These are phyloP conservation scores for Nomada hirtipes DNA, from an alignment of 2,888 invertebrate genomes.

Conservation along the genomic window DNA sequence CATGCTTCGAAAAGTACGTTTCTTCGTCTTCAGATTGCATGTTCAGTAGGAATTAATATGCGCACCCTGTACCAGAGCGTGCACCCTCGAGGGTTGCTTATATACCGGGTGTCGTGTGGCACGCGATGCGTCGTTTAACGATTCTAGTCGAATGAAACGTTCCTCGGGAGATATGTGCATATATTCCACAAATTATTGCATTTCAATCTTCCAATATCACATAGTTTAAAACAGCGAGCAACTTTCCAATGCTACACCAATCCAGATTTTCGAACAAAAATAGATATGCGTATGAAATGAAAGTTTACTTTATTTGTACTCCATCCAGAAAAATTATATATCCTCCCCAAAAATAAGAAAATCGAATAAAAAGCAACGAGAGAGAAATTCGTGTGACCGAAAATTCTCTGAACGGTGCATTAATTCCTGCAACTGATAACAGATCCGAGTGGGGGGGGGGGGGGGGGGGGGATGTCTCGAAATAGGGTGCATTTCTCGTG, in stretches of 20 bases:
- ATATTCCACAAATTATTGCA: background rate
- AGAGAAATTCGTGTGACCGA: too few species aligned
- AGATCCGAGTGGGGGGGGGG: background rate
- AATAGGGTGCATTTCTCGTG: background rate
- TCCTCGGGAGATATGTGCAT: slow-evolving; percentile 12
- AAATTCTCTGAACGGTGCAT: too few species aligned
- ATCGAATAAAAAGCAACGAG: too few species aligned
- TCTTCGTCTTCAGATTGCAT: slow-evolving; percentile 34
- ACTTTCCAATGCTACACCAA: background rate
- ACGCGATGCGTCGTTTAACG: slow-evolving; percentile 62
- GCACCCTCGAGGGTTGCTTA: background rate
- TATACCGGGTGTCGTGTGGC: slow-evolving; percentile 58
- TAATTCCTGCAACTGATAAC: background rate
- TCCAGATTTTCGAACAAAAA: too few species aligned
- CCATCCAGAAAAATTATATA: too few species aligned
- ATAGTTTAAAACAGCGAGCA: too few species aligned
- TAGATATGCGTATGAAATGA: too few species aligned
- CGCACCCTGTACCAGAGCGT: slow-evolving; percentile 7
- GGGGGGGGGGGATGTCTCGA: background rate
- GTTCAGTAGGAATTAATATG: slow-evolving; percentile 42
- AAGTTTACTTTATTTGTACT: too few species aligned
- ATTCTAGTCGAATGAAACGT: slow-evolving; percentile 37
- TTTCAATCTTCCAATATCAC: background rate
- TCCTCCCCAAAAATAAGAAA: too few species aligned
- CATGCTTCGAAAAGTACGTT: background rate